Conservation (phyloP, 2,888 invertebrate species). For the Caenorhabditis auriculariae region DNA sequence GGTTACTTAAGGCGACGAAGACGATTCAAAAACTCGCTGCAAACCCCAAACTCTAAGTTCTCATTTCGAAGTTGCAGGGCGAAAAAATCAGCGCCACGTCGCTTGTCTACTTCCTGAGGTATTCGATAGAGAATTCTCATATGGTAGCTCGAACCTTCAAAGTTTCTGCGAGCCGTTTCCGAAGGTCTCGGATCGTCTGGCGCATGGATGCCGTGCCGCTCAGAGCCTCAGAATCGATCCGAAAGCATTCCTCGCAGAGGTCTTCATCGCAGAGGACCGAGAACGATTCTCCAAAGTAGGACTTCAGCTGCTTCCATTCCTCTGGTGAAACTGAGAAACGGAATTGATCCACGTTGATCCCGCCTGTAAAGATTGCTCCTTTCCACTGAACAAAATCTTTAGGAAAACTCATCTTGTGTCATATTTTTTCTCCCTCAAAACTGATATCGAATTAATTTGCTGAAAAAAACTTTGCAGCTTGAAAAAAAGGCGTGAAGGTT, state of each 20-base stretch:
- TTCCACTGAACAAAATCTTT: too few relatives aligned
- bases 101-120: too few relatives aligned
- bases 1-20: not conserved
- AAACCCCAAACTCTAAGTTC: not conserved
- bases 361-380: too few relatives aligned
- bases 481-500: too few relatives aligned
- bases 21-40: too few relatives aligned
- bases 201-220: slow-evolving; percentile 16
- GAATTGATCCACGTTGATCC: slow-evolving; percentile 38
- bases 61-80: not conserved
- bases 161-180: slow-evolving; percentile 19
- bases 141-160: too few relatives aligned
- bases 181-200: slow-evolving; percentile 15
- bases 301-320: slow-evolving; percentile 47
- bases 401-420: too few relatives aligned
- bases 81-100: too few relatives aligned
- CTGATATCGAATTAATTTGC: too few relatives aligned
- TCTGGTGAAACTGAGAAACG: slow-evolving; percentile 33
- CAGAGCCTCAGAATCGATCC: slow-evolving; percentile 8
- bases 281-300: slow-evolving; percentile 20
- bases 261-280: slow-evolving; percentile 19
- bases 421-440: too few relatives aligned
- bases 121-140: too few relatives aligned
- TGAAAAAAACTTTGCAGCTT: too few relatives aligned
- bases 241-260: slow-evolving; percentile 3